phyloP scores from a whole-genome alignment of 2,113 vertebrate genomes.

The Narcine bancroftii region DNA sequence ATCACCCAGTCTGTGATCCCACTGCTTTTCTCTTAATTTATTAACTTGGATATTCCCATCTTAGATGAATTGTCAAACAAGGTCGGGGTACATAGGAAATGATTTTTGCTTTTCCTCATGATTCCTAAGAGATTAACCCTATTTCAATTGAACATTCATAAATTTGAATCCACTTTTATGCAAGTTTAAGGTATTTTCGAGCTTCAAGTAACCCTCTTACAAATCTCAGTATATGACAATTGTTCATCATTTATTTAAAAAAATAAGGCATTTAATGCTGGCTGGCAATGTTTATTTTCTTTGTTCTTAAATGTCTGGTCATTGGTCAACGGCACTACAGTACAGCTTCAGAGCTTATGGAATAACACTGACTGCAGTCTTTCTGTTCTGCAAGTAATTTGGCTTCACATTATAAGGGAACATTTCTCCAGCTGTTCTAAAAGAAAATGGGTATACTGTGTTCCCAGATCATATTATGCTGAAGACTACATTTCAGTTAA shows the following conservation, averaged over 20 bases:
- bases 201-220: neutral
- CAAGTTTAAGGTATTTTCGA: neutral
- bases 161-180: neutral
- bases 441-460: neutral
- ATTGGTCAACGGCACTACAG: neutral
- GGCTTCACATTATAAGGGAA: neutral
- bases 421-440: neutral
- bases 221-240: neutral
- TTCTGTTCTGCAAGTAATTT: neutral
- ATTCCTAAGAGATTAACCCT: neutral
- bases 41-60: neutral
- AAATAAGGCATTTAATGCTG: neutral
- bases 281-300: neutral
- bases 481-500: constrained; percentile 16
- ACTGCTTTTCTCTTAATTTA: neutral
- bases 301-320: neutral
- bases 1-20: no score
- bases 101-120: neutral
- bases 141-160: neutral
- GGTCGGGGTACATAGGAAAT: neutral
- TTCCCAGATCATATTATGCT: neutral
- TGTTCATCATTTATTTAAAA: no score
- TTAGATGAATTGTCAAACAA: neutral
- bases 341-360: neutral
- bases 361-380: neutral